Conservation (phyloP, 2,888 invertebrate genomes). For the Helleia helle region DNA sequence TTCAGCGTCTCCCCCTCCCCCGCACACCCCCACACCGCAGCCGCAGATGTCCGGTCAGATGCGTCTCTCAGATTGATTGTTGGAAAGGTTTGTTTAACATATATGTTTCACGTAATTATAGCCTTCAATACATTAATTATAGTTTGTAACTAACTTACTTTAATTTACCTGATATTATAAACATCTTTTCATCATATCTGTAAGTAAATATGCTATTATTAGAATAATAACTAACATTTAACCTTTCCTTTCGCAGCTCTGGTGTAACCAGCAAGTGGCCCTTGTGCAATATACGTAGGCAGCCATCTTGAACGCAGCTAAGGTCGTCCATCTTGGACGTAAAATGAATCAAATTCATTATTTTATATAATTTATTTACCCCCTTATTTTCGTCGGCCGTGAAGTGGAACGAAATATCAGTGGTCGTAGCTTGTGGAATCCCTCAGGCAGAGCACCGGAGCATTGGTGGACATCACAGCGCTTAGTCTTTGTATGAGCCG, state of each 20-base stretch:
- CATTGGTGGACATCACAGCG: conserved; percentile 33
- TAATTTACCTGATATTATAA: too few species aligned
- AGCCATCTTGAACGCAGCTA: conserved; percentile 55
- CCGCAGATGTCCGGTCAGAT: conserved; percentile 59
- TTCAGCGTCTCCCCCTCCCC: conserved; percentile 64
- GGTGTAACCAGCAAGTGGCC: conserved; percentile 45
- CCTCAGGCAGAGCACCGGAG: conserved; percentile 30
- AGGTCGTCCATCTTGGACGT: conserved; percentile 43
- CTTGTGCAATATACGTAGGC: conserved; percentile 55
- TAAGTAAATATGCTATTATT: too few species aligned
- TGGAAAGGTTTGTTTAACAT: conserved; percentile 9
- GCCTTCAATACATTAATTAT: too few species aligned
- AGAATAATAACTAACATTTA: too few species aligned
- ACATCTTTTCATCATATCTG: too few species aligned
- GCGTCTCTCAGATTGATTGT: conserved; percentile 62
- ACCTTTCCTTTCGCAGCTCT: conserved; percentile 40
- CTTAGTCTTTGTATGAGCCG: too few species aligned
- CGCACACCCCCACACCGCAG: conserved; percentile 68
- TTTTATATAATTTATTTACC: conserved; percentile 49
- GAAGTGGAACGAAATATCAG: conserved; percentile 16
- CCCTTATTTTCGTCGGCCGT: conserved; percentile 47
- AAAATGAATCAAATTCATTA: conserved; percentile 46
- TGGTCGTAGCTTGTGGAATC: conserved; percentile 32
- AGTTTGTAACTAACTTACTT: too few species aligned
- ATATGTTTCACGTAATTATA: too few species aligned